Evolutionary conservation across 1,140 invertebrate species (phyloP).

Genomic region (Magallana gigas): DNA sequence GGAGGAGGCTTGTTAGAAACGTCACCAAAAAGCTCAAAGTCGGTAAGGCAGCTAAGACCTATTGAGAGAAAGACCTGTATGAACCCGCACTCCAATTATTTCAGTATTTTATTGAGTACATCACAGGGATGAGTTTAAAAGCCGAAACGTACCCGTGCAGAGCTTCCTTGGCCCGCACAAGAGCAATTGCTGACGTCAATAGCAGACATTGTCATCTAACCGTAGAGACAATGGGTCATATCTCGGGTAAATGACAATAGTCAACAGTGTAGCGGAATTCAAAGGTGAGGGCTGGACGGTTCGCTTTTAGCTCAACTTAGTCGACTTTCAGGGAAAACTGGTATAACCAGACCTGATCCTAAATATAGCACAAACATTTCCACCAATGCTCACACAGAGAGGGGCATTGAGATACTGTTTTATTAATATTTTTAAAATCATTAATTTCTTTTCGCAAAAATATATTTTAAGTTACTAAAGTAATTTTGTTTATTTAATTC

Average conservation of each 20-base stretch:
- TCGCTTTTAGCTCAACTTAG: background rate
- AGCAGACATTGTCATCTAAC: background rate
- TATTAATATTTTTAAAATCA: too few relatives aligned
- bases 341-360: constrained; percentile 40
- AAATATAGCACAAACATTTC: too few relatives aligned
- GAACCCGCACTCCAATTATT: background rate
- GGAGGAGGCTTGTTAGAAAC: background rate
- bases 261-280: background rate
- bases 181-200: background rate
- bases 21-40: background rate
- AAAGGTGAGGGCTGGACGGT: constrained; percentile 41
- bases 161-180: background rate
- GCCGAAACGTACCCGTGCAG: constrained; percentile 44
- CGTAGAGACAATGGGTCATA: constrained; percentile 14
- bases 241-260: constrained; percentile 38
- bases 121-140: constrained; percentile 18
- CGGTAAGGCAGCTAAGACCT: background rate
- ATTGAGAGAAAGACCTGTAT: constrained; percentile 9
- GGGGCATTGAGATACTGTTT: too few relatives aligned
- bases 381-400: too few relatives aligned
- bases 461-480: too few relatives aligned
- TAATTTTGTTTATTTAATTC: too few relatives aligned
- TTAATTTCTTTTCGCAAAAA: too few relatives aligned
- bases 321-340: background rate
- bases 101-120: constrained; percentile 26